phyloP scores from a whole-genome alignment of 2,797 vertebrate genomes.

The Meda fulgida region DNA sequence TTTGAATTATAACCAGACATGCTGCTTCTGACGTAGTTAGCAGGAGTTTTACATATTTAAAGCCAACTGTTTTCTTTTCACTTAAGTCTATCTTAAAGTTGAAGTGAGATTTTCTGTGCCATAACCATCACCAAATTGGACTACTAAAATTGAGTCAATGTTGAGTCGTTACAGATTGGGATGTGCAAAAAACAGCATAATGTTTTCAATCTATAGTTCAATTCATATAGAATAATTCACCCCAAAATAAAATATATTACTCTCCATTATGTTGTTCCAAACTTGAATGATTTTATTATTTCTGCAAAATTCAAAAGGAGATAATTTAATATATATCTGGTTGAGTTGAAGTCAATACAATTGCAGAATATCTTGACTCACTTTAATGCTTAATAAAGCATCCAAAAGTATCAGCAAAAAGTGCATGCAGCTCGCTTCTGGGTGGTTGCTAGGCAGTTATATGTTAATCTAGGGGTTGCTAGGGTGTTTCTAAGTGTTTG shows the following conservation, averaged over 20 bases:
- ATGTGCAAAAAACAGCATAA: background rate
- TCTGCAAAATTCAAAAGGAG: too few species aligned
- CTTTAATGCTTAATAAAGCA: too few species aligned
- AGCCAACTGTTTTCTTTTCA: background rate
- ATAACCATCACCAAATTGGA: background rate
- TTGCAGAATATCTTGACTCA: too few species aligned
- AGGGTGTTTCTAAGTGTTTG: background rate
- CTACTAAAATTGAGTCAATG: background rate
- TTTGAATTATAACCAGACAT: conserved; percentile 39
- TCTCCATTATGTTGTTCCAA: background rate
- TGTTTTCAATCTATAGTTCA: background rate
- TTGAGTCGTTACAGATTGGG: background rate
- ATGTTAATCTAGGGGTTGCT: background rate
- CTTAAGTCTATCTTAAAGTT: background rate
- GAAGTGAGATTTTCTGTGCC: background rate
- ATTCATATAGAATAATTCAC: background rate
- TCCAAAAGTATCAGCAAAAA: background rate
- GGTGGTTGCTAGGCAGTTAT: background rate
- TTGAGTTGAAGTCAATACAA: too few species aligned
- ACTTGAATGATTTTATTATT: too few species aligned
- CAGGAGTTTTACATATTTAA: conserved; percentile 14
- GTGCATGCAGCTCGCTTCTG: too few species aligned
- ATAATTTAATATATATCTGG: too few species aligned
- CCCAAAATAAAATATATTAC: too few species aligned
- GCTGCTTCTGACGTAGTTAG: background rate